Conservation (phyloP, 2,888 invertebrate genomes). For the Oscheius sp. region DNA sequence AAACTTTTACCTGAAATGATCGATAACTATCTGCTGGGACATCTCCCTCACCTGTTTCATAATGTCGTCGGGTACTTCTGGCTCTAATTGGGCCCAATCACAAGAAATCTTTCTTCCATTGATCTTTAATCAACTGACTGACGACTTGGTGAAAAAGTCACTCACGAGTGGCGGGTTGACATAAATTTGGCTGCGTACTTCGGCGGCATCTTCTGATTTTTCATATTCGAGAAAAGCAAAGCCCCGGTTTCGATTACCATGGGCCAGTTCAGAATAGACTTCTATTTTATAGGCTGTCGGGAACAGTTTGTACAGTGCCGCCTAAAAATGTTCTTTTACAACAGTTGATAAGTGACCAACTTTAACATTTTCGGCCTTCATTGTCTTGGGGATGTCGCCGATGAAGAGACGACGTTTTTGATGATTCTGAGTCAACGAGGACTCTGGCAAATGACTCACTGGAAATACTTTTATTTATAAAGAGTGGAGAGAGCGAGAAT, state of each 20-base stretch:
- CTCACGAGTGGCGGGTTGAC: slow-evolving; percentile 6
- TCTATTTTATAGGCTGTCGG: slow-evolving; percentile 22
- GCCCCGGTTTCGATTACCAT: slow-evolving; percentile 17
- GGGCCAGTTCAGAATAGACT: slow-evolving; percentile 25
- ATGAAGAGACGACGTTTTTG: slow-evolving; percentile 22
- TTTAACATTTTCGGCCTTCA: slow-evolving; percentile 18
- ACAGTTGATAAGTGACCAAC: not conserved
- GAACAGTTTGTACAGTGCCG: slow-evolving; percentile 8
- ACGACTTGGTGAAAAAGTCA: not conserved
- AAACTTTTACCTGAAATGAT: slow-evolving; percentile 17
- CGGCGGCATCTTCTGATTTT: slow-evolving; percentile 8
- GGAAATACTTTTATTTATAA: not conserved
- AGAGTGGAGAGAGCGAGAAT: not conserved
- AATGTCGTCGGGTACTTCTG: slow-evolving; percentile 21
- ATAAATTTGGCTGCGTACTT: not conserved
- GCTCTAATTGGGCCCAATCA: slow-evolving; percentile 36
- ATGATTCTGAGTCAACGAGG: not conserved
- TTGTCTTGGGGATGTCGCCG: slow-evolving; percentile 32
- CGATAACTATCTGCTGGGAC: not conserved
- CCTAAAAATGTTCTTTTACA: not conserved
- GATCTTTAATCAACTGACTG: not conserved
- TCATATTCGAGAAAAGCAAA: slow-evolving; percentile 31
- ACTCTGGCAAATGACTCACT: slow-evolving; percentile 1
- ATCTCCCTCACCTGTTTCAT: slow-evolving; percentile 26
- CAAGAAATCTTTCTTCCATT: slow-evolving; percentile 26